A percentile compares a stretch with the other conserved stretches of the same genome.
phyloP scores from a whole-genome alignment of 2,113 vertebrate genomes.

The Oenanthe melanoleuca region DNA sequence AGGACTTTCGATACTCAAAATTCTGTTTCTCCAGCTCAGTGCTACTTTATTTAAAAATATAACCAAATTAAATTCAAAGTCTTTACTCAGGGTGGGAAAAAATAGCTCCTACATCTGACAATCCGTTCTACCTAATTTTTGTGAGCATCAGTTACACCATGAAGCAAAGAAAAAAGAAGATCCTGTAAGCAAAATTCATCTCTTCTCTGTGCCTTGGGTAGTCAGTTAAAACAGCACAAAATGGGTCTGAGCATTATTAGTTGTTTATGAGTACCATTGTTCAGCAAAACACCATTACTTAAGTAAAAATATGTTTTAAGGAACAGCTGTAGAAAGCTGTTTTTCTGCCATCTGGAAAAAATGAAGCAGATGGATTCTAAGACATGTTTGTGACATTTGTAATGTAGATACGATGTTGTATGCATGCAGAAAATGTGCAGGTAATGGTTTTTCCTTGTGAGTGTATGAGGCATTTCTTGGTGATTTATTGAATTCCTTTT shows the following conservation, averaged over 20 bases:
- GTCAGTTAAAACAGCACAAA: background rate
- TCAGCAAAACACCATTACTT: slow-evolving; percentile 7
- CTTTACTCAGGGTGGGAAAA: background rate
- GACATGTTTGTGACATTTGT: slow-evolving; percentile 49
- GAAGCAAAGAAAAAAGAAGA: background rate
- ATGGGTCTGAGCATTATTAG: background rate
- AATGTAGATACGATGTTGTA: slow-evolving; percentile 9
- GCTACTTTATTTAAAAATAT: background rate
- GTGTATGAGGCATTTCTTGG: background rate
- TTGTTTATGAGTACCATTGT: slow-evolving; percentile 9
- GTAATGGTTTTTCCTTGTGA: slow-evolving; percentile 62
- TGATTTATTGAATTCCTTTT: slow-evolving; percentile 58
- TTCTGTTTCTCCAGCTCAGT: background rate
- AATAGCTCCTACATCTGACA: background rate
- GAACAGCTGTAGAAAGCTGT: background rate
- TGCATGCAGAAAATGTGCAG: slow-evolving; percentile 37
- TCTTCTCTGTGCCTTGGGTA: background rate
- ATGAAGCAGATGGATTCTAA: slow-evolving; percentile 26
- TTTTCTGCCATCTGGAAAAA: slow-evolving; percentile 60
- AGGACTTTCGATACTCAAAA: background rate
- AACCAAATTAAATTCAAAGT: background rate
- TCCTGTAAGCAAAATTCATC: background rate
- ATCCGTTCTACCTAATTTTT: background rate
- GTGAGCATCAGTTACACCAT: background rate
- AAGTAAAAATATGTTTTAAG: background rate